phyloP scores from a whole-genome alignment of 1,140 invertebrate species.

The Apis laboriosa region DNA sequence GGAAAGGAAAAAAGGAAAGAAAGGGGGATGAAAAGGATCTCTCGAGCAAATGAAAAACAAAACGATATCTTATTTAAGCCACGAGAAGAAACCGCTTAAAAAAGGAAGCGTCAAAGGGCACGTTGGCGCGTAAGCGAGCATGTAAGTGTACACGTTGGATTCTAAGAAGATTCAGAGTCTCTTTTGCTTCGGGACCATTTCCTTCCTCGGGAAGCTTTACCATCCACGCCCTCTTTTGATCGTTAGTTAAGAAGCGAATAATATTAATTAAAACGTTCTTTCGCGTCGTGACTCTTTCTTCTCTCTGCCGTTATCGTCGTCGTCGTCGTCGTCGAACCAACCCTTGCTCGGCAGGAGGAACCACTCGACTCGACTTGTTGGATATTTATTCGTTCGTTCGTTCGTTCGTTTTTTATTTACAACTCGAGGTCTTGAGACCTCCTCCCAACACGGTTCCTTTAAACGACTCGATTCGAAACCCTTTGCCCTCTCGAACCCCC shows the following conservation, averaged over 20 bases:
- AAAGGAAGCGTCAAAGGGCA: neutral
- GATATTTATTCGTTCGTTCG: conserved; percentile 79
- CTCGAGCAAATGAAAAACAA: neutral
- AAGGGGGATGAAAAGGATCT: neutral
- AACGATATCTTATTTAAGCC: neutral
- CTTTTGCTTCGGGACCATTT: conserved; percentile 25
- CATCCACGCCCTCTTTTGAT: conserved; percentile 72
- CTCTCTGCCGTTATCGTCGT: conserved; percentile 11
- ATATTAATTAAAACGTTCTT: conserved; percentile 80
- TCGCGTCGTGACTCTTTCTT: conserved; percentile 69
- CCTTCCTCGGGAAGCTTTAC: conserved; percentile 9
- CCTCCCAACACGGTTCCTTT: conserved; percentile 67
- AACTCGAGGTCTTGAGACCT: conserved; percentile 71
- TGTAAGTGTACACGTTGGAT: neutral
- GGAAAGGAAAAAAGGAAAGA: too few relatives aligned
- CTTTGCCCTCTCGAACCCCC: conserved; percentile 59
- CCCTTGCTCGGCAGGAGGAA: conserved; percentile 27
- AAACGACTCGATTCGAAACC: conserved; percentile 71
- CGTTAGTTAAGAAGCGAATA: conserved; percentile 77
- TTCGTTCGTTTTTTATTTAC: conserved; percentile 78
- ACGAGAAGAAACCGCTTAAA: neutral
- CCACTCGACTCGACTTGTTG: conserved; percentile 76
- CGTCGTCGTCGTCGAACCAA: conserved; percentile 24
- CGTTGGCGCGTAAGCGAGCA: too few relatives aligned
- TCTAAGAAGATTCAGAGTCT: conserved; percentile 15